Base-by-base conservation (phyloP, 2,113 vertebrate species). In the Ceuthmochares aereus region DNA sequence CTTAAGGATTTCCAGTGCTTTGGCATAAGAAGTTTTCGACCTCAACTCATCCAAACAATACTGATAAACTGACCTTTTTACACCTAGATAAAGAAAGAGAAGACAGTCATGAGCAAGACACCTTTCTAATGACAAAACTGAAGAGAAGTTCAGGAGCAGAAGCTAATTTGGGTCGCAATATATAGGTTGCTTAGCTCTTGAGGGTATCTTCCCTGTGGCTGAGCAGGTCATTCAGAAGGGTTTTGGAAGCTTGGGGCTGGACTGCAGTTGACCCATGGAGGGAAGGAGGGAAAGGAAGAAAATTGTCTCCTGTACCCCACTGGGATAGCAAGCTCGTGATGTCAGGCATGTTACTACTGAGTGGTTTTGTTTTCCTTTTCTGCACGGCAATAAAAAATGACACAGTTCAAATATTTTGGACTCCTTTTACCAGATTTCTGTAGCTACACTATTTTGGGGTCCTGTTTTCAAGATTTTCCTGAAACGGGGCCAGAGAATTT, bases 31-130 rank as follows among this genome's bases (percentile, higher is more conserved):
- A 68, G 81, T 69, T 59, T 91, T 73, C 94, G 84, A 93, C 60
- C 47, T 94, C 69, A 62, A 78, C 27, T 66, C 26, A 54, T 70
- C 49, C 7, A 10, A 14, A 63, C 30, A 77, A 42, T 82, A 70
- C 67, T 34, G 45, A 72, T 90, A 94, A 93, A 45, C 64, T 85
- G 84, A 90, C 29, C 78, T 87, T 87, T 94, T 89, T 78, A 73
- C 47, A 58, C 25, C 20, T 34, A 51, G 82, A 72, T 89, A 95
- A 90, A 64, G 78, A 55, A 49, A 52, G 40, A 29, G 36, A 40
- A 34, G 56, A 49, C 49, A 12, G 8, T 14, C 69, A 83, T 30
- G 63, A 74, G 84, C 23, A 91, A 45, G 66, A 17, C 10, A 37
- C 12, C 37, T 84, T 89, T 96, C 92, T 93, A 59, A n/a, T 14